Percentiles rank a stretch among this genome's conserved stretches.
Conservation (phyloP, 2,797 vertebrate species). For the Clarias laeviceps region DNA sequence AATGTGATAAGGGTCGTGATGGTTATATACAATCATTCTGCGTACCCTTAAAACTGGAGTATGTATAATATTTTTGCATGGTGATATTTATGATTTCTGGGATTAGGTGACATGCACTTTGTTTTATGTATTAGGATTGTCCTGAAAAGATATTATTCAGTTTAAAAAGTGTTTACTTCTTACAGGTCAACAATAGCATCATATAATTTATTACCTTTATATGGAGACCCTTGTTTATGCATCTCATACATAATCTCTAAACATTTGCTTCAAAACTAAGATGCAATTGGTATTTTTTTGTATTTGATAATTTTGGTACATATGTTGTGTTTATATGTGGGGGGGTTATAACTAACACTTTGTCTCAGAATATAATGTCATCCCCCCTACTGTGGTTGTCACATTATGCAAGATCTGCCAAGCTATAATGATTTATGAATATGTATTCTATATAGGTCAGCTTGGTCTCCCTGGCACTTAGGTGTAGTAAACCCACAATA, state of each 20-base stretch:
- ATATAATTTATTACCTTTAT: neutral
- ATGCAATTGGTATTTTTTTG: constrained; percentile 20
- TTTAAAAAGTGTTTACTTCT: neutral
- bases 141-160: neutral
- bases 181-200: neutral
- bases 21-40: neutral
- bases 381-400: neutral
- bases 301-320: neutral
- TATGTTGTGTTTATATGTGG: neutral
- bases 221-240: neutral
- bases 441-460: constrained; percentile 43
- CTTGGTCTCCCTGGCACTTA: constrained; percentile 8
- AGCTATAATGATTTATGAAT: constrained; percentile 51
- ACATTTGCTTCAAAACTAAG: constrained; percentile 4
- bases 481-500: constrained; percentile 16
- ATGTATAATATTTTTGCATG: constrained; percentile 34
- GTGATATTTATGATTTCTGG: constrained; percentile 30
- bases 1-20: neutral
- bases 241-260: constrained; percentile 7
- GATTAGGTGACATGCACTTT: constrained; percentile 18
- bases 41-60: constrained; percentile 3
- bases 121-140: constrained; percentile 32
- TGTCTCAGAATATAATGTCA: constrained; percentile 7
- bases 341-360: constrained; percentile 13
- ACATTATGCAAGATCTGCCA: constrained; percentile 28